Conservation (phyloP, 2,797 vertebrate species). For the Uromys caudimaculatus region DNA sequence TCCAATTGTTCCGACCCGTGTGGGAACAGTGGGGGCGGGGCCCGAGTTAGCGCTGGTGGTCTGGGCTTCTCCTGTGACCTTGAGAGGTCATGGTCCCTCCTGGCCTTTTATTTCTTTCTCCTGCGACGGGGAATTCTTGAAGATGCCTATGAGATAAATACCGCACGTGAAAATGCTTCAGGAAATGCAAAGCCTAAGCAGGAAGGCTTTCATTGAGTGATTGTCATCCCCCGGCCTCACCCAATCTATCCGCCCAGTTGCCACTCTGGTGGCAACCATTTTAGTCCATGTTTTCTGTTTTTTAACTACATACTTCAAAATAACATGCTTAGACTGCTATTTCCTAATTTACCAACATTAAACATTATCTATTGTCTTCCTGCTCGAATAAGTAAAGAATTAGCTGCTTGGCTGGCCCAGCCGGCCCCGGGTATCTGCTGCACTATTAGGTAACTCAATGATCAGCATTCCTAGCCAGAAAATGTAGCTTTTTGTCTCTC, state of each 20-base stretch:
- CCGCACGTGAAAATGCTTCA: conserved; percentile 22
- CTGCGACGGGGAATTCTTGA: background rate
- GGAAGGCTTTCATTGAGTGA: conserved; percentile 54
- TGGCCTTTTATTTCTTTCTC: conserved; percentile 1
- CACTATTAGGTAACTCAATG: conserved; percentile 57
- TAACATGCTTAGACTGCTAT: conserved; percentile 45
- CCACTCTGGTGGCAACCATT: background rate
- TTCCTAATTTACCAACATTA: conserved; percentile 63
- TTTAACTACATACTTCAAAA: background rate
- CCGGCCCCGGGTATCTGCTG: conserved; percentile 36
- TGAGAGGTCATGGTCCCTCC: background rate
- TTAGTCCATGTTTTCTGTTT: conserved; percentile 41
- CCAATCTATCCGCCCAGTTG: background rate
- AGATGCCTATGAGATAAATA: background rate
- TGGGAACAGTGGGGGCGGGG: background rate
- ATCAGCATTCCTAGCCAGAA: conserved; percentile 63
- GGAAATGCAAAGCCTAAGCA: conserved; percentile 15
- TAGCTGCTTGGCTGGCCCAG: conserved; percentile 1
- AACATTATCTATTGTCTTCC: conserved; percentile 54
- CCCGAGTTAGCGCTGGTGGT: accelerated
- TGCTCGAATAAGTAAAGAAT: conserved; percentile 60
- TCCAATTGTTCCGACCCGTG: background rate
- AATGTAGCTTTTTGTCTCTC: conserved; percentile 28
- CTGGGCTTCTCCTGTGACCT: conserved; percentile 50
- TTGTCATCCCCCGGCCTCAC: background rate